These are phyloP conservation scores for Conus canariensis DNA, from an alignment of 2,888 invertebrate species.

Conservation along the genomic window DNA sequence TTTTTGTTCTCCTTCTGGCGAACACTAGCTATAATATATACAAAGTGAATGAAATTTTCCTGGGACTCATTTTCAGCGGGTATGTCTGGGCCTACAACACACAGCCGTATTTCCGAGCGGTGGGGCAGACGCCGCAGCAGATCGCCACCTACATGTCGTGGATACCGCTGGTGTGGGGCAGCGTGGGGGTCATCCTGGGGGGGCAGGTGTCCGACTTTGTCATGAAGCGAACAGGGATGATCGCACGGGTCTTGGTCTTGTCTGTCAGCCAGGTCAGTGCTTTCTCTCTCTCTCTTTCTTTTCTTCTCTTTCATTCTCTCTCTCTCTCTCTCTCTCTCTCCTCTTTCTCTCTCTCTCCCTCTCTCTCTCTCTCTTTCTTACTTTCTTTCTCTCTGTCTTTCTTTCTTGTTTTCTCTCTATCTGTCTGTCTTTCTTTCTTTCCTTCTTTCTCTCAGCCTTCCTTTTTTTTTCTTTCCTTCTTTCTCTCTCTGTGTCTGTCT, in stretches of 20 bases:
- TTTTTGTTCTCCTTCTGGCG: too few species aligned
- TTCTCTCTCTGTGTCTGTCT: too few species aligned
- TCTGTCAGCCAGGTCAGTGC: slow-evolving; percentile 72
- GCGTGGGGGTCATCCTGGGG: slow-evolving; percentile 75
- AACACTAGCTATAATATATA: not conserved
- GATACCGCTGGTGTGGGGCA: slow-evolving; percentile 79
- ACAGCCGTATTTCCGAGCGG: slow-evolving; percentile 76
- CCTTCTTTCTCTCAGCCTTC: too few species aligned
- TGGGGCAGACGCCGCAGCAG: slow-evolving; percentile 72
- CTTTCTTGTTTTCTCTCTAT: too few species aligned
- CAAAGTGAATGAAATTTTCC: not conserved
- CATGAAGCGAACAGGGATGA: slow-evolving; percentile 75
- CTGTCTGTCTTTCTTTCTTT: too few species aligned
- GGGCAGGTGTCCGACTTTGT: slow-evolving; percentile 76
- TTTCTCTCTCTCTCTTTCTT: not conserved
- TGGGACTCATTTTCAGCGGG: slow-evolving; percentile 64
- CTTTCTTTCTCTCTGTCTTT: too few species aligned
- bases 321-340: not conserved
- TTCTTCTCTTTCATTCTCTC: not conserved
- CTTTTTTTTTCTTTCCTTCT: too few species aligned
- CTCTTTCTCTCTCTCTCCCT: too few species aligned
- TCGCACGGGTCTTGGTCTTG: slow-evolving; percentile 76
- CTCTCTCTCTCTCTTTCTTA: too few species aligned
- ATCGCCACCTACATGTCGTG: slow-evolving; percentile 78
- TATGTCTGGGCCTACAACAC: slow-evolving; percentile 79